Conservation (phyloP, 2,113 vertebrate species). For the Campylomormyrus numenius region DNA sequence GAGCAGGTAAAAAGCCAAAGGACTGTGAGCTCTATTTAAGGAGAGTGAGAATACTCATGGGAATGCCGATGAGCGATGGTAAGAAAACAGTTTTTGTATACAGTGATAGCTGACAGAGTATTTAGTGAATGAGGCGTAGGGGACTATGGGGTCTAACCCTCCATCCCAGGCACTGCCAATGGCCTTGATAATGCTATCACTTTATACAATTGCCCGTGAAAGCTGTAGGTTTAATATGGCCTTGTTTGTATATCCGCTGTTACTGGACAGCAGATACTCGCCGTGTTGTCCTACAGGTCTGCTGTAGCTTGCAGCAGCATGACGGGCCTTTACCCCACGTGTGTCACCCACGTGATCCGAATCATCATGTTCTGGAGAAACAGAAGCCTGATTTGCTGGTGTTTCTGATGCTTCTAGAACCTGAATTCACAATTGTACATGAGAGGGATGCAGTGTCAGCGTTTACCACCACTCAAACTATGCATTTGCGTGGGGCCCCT, state of each 20-base stretch:
- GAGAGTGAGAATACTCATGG: not conserved
- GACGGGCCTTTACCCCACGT: not conserved
- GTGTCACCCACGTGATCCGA: not conserved
- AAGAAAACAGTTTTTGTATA: not conserved
- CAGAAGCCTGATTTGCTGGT: not conserved
- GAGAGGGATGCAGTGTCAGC: not conserved
- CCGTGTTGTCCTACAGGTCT: not conserved
- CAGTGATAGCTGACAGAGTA: not conserved
- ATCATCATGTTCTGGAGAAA: not conserved
- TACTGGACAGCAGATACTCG: not conserved
- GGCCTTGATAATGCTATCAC: not conserved
- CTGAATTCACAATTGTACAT: not conserved
- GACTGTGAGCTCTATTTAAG: not conserved
- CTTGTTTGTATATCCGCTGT: not conserved
- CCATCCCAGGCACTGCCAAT: not conserved
- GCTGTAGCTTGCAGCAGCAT: not conserved
- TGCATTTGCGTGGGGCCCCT: not conserved
- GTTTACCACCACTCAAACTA: not conserved
- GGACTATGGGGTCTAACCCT: not conserved
- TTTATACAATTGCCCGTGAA: not conserved
- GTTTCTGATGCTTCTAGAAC: not conserved
- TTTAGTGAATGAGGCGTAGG: not conserved
- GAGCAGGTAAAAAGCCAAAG: constrained; percentile 6
- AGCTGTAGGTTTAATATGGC: not conserved
- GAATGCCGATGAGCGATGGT: not conserved